Percentiles rank a stretch among this genome's conserved stretches.
These are phyloP conservation scores for Rhagonycha lutea DNA, from an alignment of 2,888 invertebrate genomes.

Conservation along the genomic window DNA sequence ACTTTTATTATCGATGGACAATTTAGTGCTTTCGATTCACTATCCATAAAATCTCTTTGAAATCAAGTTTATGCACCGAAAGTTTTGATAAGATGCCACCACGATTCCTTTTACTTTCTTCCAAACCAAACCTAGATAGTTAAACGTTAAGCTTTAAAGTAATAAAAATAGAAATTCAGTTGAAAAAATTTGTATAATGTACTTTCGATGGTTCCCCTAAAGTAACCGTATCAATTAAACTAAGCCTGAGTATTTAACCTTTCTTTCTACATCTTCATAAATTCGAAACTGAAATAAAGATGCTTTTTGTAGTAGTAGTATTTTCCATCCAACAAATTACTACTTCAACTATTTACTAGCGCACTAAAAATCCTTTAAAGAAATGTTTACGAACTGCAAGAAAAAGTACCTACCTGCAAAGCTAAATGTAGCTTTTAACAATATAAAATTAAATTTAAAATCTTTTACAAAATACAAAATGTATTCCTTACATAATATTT, in stretches of 20 bases:
- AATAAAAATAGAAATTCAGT: background rate
- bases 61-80: background rate
- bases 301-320: background rate
- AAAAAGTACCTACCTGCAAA: background rate
- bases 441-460: background rate
- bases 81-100: background rate
- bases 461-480: background rate
- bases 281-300: background rate
- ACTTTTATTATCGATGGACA: background rate
- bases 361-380: background rate
- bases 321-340: background rate
- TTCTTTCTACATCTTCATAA: background rate
- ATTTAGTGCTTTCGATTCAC: background rate
- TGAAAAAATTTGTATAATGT: background rate
- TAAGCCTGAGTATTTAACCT: background rate
- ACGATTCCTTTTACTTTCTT: background rate
- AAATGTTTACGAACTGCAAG: background rate
- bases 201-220: background rate
- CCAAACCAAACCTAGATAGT: background rate
- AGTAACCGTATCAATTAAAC: background rate
- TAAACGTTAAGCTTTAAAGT: background rate
- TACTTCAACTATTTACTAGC: background rate
- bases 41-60: background rate
- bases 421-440: background rate
- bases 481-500: background rate